These are phyloP conservation scores for Tillus elongatus DNA, from an alignment of 2,888 invertebrate genomes.

Conservation along the genomic window DNA sequence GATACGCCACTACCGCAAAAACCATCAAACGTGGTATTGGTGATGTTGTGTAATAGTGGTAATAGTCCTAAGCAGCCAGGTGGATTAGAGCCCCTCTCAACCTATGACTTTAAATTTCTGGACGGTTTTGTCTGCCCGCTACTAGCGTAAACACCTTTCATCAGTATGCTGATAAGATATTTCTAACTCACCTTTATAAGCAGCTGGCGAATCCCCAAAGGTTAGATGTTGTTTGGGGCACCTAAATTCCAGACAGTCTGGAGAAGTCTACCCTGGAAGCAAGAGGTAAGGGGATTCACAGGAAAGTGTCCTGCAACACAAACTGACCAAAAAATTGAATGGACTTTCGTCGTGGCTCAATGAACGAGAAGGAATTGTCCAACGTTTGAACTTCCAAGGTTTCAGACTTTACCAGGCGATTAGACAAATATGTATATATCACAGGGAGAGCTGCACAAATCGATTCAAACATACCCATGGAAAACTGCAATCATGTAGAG, in stretches of 20 bases:
- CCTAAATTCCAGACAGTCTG: slow-evolving; percentile 3
- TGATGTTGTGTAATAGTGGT: no score
- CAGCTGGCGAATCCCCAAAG: slow-evolving; percentile 1
- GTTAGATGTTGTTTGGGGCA: slow-evolving; percentile 2
- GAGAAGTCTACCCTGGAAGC: slow-evolving; percentile 1
- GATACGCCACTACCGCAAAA: no score
- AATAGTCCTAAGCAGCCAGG: no score
- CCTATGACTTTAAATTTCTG: no score
- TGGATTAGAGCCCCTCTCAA: not conserved
- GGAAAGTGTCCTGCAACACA: no score
- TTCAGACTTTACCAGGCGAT: not conserved
- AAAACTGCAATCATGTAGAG: slow-evolving; percentile 2
- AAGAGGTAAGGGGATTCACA: not conserved
- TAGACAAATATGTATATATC: not conserved
- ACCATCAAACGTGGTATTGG: slow-evolving; percentile 1
- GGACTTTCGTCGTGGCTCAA: not conserved
- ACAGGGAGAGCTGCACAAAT: slow-evolving; percentile 2
- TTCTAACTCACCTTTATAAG: not conserved
- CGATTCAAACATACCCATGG: slow-evolving; percentile 4
- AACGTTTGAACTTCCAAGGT: not conserved
- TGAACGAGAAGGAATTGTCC: slow-evolving; percentile 3
- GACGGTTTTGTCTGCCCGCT: no score
- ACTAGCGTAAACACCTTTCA: not conserved
- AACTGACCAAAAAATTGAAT: not conserved
- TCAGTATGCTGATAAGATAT: not conserved